A percentile compares a stretch with the other conserved stretches of the same genome.
Conservation (phyloP, 2,888 invertebrate genomes). For the Amiota communis region DNA sequence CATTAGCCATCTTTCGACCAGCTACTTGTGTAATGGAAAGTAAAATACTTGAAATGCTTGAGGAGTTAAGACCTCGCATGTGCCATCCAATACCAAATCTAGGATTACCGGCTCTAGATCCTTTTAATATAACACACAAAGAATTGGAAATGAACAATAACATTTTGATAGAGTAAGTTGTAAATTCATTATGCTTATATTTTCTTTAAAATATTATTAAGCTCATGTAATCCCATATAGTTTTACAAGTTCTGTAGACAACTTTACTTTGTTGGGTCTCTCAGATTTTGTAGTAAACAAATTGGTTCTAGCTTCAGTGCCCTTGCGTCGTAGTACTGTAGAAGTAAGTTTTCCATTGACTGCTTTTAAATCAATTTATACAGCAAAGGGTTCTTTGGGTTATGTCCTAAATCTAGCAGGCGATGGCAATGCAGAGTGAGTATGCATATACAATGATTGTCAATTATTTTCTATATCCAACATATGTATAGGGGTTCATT, state of each 20-base stretch:
- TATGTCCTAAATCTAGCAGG: constrained; percentile 64
- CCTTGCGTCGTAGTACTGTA: constrained; percentile 50
- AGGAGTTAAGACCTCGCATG: constrained; percentile 66
- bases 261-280: constrained; percentile 57
- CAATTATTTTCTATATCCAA: neutral
- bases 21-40: constrained; percentile 49
- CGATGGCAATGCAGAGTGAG: constrained; percentile 64
- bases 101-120: constrained; percentile 67
- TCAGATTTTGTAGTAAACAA: constrained; percentile 58
- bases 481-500: constrained; percentile 48
- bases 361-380: constrained; percentile 58
- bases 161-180: constrained; percentile 60
- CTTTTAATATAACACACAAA: constrained; percentile 51
- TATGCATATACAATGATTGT: neutral
- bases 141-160: constrained; percentile 53
- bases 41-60: constrained; percentile 53
- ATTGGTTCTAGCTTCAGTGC: constrained; percentile 41
- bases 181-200: neutral
- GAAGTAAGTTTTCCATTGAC: constrained; percentile 60
- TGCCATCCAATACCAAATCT: constrained; percentile 66
- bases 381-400: constrained; percentile 66
- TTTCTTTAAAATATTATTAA: neutral
- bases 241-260: constrained; percentile 57
- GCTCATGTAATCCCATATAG: constrained; percentile 36
- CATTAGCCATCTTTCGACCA: constrained; percentile 39